Conservation (phyloP, 1,140 invertebrate species). For the Drosophila watanabei region DNA sequence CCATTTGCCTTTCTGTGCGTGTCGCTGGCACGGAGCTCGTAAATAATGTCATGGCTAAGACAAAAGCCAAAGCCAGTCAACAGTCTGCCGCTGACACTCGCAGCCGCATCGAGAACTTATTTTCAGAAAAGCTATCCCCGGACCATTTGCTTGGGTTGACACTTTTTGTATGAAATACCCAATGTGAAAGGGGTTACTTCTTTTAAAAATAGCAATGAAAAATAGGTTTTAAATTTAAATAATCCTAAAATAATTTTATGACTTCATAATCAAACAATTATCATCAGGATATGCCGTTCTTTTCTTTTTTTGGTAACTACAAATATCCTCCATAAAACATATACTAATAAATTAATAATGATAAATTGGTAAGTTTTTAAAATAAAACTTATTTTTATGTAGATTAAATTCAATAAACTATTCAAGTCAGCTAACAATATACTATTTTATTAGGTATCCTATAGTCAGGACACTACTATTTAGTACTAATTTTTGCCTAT, state of each 20-base stretch:
- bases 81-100: conserved; percentile 49
- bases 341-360: no score
- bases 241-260: rapidly evolving
- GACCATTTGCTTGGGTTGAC: conserved; percentile 32
- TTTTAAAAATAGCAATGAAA: no score
- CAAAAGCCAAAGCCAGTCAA: conserved; percentile 50
- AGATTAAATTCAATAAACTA: no score
- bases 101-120: conserved; percentile 47
- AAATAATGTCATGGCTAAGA: conserved; percentile 71
- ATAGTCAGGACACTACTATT: neutral
- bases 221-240: neutral
- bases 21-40: conserved; percentile 55
- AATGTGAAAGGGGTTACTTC: neutral
- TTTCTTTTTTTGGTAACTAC: neutral
- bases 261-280: neutral
- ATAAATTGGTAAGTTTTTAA: no score
- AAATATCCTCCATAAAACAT: no score
- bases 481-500: conserved; percentile 7
- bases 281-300: neutral
- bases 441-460: neutral
- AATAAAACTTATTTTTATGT: no score
- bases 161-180: conserved; percentile 23
- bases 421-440: neutral
- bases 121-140: conserved; percentile 30
- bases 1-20: conserved; percentile 62